Evolutionary conservation across 1,140 invertebrate genomes (phyloP).

Genomic region (Rhopalosiphum maidis): DNA sequence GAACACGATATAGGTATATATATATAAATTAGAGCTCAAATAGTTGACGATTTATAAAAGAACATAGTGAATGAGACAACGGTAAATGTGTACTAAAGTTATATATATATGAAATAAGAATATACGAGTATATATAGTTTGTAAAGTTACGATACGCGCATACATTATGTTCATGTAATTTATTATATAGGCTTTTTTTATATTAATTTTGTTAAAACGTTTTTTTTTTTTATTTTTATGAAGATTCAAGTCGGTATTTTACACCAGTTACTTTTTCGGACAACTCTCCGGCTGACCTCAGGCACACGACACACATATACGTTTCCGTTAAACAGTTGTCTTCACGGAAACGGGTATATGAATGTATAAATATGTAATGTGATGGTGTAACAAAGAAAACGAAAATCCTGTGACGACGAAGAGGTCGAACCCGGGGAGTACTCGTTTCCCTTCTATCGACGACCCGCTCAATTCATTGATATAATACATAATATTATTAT

Average conservation of each 20-base stretch:
- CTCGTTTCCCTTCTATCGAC: neutral
- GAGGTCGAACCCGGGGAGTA: neutral
- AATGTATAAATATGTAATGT: neutral
- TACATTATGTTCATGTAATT: neutral
- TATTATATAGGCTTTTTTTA: neutral
- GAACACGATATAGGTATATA: neutral
- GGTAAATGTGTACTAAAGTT: neutral
- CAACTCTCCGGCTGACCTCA: neutral
- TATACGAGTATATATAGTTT: neutral
- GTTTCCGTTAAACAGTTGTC: slow-evolving; percentile 13
- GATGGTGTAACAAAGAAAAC: neutral
- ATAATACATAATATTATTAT: no score
- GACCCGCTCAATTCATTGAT: neutral
- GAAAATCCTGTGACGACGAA: neutral
- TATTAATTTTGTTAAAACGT: neutral
- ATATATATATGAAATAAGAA: no score
- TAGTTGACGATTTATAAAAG: slow-evolving; percentile 15
- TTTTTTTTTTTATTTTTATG: neutral
- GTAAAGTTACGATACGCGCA: neutral
- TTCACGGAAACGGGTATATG: neutral
- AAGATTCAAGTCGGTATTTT: neutral
- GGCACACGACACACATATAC: neutral
- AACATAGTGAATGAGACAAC: neutral
- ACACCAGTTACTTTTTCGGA: neutral
- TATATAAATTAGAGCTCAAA: neutral